Conservation (phyloP, 2,797 vertebrate genomes). For the Hylomyscus alleni region DNA sequence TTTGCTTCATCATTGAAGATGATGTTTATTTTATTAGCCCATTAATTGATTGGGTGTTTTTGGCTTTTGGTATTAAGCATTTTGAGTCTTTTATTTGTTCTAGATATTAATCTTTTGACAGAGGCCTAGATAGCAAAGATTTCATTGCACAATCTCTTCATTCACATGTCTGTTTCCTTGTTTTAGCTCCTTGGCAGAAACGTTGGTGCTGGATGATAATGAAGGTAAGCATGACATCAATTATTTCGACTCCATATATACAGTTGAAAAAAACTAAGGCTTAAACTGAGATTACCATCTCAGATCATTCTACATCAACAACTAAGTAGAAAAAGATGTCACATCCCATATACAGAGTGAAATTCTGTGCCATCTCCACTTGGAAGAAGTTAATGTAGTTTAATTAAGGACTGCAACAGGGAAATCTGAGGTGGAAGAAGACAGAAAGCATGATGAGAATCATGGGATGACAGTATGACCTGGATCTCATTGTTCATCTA, state of each 20-base stretch:
- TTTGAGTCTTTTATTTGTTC: background rate
- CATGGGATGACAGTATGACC: background rate
- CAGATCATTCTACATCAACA: background rate
- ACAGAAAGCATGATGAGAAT: background rate
- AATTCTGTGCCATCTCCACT: constrained; percentile 1
- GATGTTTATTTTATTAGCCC: background rate
- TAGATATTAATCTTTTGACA: background rate
- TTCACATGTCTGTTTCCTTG: background rate
- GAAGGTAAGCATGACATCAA: background rate
- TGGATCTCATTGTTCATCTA: background rate
- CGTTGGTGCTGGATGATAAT: background rate
- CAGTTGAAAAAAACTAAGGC: constrained; percentile 15
- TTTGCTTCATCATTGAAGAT: background rate
- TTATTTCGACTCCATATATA: constrained; percentile 28
- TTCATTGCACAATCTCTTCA: background rate
- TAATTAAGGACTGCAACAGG: constrained; percentile 64
- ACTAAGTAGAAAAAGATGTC: constrained; percentile 21
- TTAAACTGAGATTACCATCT: background rate
- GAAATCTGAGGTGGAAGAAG: background rate
- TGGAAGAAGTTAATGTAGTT: constrained; percentile 41
- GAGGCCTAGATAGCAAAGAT: background rate
- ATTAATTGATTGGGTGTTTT: background rate
- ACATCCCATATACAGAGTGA: background rate
- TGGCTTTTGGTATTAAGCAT: background rate
- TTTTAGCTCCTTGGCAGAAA: background rate